Evolutionary conservation across 2,797 vertebrate genomes (phyloP).

Genomic region (Oceanodroma leucorhoa): DNA sequence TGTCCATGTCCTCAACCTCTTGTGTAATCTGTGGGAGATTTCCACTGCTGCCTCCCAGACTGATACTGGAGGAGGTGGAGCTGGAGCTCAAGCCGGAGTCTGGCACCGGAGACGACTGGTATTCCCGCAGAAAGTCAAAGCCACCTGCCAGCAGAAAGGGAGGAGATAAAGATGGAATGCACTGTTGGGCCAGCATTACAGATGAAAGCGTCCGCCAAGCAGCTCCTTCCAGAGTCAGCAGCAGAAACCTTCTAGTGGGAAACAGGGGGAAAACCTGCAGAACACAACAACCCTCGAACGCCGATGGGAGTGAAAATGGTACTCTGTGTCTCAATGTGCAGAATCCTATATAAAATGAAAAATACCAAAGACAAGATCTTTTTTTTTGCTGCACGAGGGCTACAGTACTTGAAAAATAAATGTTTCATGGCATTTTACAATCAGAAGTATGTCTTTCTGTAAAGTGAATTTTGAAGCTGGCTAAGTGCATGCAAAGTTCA

Average conservation of each 20-base stretch:
- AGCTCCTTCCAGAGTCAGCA: neutral
- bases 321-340: neutral
- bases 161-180: conserved; percentile 48
- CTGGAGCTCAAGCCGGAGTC: conserved; percentile 96
- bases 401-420: neutral
- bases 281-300: neutral
- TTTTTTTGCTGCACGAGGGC: neutral
- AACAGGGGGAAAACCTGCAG: neutral
- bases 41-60: conserved; percentile 89
- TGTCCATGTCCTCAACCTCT: conserved; percentile 88
- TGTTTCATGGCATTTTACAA: neutral
- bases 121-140: conserved; percentile 94
- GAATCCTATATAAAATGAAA: neutral
- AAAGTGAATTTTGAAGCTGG: neutral
- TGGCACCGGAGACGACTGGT: conserved; percentile 90
- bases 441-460: neutral
- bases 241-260: neutral
- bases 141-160: conserved; percentile 77
- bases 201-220: neutral
- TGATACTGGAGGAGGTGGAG: conserved; percentile 96
- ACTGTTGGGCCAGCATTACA: neutral
- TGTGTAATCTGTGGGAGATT: conserved; percentile 94
- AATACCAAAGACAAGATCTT: neutral
- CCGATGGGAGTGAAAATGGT: neutral
- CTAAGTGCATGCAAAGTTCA: neutral